A percentile compares a stretch with the other conserved stretches of the same genome.
phyloP scores from a whole-genome alignment of 2,113 vertebrate genomes.

The Urocolius indicus region DNA sequence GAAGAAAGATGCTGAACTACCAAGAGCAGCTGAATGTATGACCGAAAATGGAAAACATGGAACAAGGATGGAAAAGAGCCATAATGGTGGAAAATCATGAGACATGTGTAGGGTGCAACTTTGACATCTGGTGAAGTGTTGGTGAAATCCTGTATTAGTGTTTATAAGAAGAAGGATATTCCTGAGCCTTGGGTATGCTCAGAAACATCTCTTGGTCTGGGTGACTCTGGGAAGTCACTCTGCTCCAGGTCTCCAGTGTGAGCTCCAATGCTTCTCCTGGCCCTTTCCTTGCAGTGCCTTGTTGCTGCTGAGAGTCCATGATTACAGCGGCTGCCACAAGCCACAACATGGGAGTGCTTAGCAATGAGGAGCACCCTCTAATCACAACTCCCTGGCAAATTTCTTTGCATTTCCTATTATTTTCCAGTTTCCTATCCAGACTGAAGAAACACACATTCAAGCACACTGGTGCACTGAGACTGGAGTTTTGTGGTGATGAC shows the following conservation, averaged over 20 bases:
- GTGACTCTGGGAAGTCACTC: neutral
- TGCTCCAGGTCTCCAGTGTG: neutral
- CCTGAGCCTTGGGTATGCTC: neutral
- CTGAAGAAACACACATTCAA: neutral
- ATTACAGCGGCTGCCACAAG: neutral
- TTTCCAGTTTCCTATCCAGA: neutral
- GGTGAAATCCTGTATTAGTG: neutral
- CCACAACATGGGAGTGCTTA: neutral
- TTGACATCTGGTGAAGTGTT: neutral
- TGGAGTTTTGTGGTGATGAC: neutral
- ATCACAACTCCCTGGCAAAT: neutral
- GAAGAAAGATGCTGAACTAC: neutral
- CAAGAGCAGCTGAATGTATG: neutral
- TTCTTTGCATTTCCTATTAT: neutral
- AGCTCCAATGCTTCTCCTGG: neutral
- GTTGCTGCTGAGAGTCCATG: neutral
- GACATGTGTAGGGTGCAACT: neutral
- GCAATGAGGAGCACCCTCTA: neutral
- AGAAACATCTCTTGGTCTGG: neutral
- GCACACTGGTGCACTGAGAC: neutral
- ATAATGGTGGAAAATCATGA: neutral
- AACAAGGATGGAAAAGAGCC: neutral
- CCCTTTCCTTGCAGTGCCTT: neutral
- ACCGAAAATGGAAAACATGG: neutral
- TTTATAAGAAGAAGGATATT: neutral